A percentile compares a stretch with the other conserved stretches of the same genome.
These are phyloP conservation scores for Aphrophora alni DNA, from an alignment of 2,888 invertebrate species.

Conservation along the genomic window DNA sequence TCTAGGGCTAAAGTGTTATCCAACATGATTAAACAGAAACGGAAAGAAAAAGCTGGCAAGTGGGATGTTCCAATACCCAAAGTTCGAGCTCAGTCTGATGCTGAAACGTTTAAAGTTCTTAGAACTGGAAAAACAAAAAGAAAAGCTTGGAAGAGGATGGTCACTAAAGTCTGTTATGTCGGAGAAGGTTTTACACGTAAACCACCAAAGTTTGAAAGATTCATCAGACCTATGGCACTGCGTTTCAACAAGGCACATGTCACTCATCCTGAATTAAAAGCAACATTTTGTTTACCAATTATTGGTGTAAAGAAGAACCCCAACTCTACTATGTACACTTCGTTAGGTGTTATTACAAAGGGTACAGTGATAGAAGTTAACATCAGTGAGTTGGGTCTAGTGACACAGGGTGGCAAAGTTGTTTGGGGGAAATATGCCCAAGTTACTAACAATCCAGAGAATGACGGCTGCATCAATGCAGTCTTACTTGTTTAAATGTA, in stretches of 20 bases:
- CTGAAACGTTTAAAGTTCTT: constrained; percentile 94
- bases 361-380: constrained; percentile 98
- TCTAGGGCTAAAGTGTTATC: constrained; percentile 94
- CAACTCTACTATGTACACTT: constrained; percentile 95
- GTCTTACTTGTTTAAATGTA: constrained; percentile 85
- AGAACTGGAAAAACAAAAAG: constrained; percentile 90
- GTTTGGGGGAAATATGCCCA: constrained; percentile 99
- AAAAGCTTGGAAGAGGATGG: constrained; percentile 99
- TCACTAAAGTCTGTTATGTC: constrained; percentile 97
- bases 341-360: constrained; percentile 97
- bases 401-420: constrained; percentile 98
- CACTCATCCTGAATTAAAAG: constrained; percentile 98
- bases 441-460: constrained; percentile 99
- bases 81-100: constrained; percentile 94
- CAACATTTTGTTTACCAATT: constrained; percentile 96
- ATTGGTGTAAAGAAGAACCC: constrained; percentile 99
- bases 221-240: constrained; percentile 97
- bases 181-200: constrained; percentile 98
- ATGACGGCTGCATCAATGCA: constrained; percentile 99
- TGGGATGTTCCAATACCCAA: constrained; percentile 99
- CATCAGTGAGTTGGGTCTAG: constrained; percentile 96
- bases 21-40: constrained; percentile 99
- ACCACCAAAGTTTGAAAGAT: constrained; percentile 98
- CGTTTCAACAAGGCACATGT: constrained; percentile 98
- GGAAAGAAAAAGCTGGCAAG: constrained; percentile 99